Conservation (phyloP, 2,113 vertebrate species). For the Tympanuchus pallidicinctus region DNA sequence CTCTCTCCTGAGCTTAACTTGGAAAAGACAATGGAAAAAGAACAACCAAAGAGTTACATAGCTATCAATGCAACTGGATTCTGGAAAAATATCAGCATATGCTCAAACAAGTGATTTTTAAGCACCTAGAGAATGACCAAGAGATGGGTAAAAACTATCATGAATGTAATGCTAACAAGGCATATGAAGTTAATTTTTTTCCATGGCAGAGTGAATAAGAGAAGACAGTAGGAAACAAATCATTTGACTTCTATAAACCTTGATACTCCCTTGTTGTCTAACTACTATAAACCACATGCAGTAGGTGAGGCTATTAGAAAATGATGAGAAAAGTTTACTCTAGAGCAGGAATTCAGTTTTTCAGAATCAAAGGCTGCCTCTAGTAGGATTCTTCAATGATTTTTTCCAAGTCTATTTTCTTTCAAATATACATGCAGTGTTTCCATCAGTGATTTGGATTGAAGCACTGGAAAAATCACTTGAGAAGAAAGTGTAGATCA, state of each 20-base stretch:
- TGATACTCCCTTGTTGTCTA: background rate
- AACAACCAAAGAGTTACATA: background rate
- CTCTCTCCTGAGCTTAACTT: background rate
- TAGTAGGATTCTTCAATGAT: background rate
- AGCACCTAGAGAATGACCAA: background rate
- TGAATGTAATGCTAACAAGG: background rate
- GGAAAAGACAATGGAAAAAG: background rate
- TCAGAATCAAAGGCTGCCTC: background rate
- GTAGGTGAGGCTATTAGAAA: background rate
- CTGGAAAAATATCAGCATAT: background rate
- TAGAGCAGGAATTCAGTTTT: background rate
- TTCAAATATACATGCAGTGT: background rate
- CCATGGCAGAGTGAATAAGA: constrained; percentile 3
- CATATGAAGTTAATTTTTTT: constrained; percentile 26
- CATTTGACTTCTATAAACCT: background rate
- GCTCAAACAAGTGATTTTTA: background rate
- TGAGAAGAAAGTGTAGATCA: background rate
- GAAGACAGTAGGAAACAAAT: background rate
- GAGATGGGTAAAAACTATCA: background rate
- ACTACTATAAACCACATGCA: background rate
- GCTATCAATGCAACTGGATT: background rate
- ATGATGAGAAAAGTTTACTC: background rate
- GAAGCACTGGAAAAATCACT: background rate
- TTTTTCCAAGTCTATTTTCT: background rate
- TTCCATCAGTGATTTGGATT: background rate